Evolutionary conservation across 2,113 vertebrate species (phyloP), one percentile per base, ranked within the genome.

Genomic region (Nothoprocta perdicaria): DNA sequence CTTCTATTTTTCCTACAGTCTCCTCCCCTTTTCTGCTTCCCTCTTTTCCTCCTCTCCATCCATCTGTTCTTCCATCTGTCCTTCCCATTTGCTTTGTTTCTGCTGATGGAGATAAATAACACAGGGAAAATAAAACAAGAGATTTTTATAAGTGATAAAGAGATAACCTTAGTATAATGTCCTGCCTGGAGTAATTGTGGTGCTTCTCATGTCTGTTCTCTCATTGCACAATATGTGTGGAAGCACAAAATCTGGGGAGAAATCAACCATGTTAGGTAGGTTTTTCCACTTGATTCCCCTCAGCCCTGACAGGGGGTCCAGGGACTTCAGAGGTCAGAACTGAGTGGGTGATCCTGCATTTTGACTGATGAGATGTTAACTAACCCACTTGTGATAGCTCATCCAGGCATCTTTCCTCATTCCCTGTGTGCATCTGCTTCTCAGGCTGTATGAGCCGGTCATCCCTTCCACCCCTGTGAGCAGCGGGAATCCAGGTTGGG

Each of bases 401-500:
- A 1, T 43, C 45, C 77, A 38, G 33, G 52, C 92, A 40, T 35
- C 57, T 91, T 85, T 91, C 62, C 72, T 68, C 52, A 26, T 80
- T 88, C 38, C 14, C 43, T 78, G 22, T 53, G 75, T 78, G 72
- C 46, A 53, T 65, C n/a, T 74, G 22, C 35, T 92, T 75, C 76
- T 89, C 29, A 22, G 38, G 22, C 77, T 92, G 88, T 87, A 86
- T 89, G 65, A 92, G 23, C 52, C 71, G 61, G 85, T 89, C 27
- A 72, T 89, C 82, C 23, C 89, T 96, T 96, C 82, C 79, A 91
- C 69, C 52, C 89, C 87, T 85, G 35, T 89, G 75, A 86, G 17
- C 76, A 89, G 12, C 10, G 76, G 79, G 75, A 96, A 95, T 94
- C 76, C 82, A 83, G 84, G 65, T 90, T 89, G 89, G 81, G 73